Percentiles rank a stretch among this genome's conserved stretches.
These are phyloP conservation scores for Dendrocincla fuliginosa DNA, from an alignment of 2,797 vertebrate species.

Conservation along the genomic window DNA sequence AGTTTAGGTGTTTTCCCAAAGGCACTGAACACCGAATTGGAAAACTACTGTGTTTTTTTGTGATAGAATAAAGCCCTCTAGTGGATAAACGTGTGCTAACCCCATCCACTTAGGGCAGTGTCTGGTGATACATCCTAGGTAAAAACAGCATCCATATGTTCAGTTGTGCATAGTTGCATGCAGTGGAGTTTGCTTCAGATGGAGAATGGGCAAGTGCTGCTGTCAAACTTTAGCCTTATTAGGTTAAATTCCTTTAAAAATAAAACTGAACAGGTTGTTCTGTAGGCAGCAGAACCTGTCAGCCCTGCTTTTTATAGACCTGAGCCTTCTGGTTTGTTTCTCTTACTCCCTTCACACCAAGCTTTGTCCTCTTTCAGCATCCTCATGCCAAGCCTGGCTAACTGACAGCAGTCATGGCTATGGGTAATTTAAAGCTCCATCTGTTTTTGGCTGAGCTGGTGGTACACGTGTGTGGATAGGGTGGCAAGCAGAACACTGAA, in stretches of 20 bases:
- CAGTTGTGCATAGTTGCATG: not conserved
- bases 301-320: not conserved
- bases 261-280: not conserved
- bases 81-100: not conserved
- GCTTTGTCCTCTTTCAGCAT: not conserved
- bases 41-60: not conserved
- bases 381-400: not conserved
- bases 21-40: not conserved
- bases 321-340: constrained; percentile 20
- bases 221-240: not conserved
- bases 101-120: too few species aligned
- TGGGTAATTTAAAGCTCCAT: constrained; percentile 7
- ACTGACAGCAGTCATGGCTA: not conserved
- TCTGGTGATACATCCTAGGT: rapidly evolving
- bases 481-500: not conserved
- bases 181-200: not conserved
- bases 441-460: not conserved
- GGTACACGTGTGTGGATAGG: not conserved
- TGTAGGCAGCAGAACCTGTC: not conserved
- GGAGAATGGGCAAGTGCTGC: not conserved
- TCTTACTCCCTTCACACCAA: not conserved
- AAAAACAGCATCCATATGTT: not conserved
- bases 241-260: constrained; percentile 18
- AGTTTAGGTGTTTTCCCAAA: not conserved
- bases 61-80: not conserved